Conservation (phyloP, 2,113 vertebrate genomes). For the Parotia lawesii region DNA sequence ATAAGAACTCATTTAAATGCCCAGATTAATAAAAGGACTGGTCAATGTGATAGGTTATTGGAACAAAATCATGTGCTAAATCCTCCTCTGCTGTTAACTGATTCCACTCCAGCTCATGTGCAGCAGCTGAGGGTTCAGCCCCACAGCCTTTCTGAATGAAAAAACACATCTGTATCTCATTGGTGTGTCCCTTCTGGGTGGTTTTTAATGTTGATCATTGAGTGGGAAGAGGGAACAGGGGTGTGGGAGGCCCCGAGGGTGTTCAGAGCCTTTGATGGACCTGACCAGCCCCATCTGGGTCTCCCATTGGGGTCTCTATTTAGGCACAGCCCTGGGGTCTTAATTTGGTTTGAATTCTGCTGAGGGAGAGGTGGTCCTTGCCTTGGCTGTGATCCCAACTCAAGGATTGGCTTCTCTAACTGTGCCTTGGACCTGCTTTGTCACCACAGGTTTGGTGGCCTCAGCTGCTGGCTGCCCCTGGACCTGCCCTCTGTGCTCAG, state of each 20-base stretch:
- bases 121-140: neutral
- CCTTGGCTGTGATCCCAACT: fast-evolving
- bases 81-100: neutral
- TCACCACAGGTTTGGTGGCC: fast-evolving
- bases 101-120: neutral
- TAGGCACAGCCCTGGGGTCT: fast-evolving
- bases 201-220: neutral
- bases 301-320: neutral
- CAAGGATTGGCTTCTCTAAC: fast-evolving
- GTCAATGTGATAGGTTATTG: conserved; percentile 2
- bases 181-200: neutral
- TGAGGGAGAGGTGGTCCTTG: fast-evolving
- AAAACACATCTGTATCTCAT: neutral
- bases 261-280: neutral
- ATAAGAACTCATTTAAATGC: conserved; percentile 25
- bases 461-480: fast-evolving
- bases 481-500: neutral
- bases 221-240: neutral
- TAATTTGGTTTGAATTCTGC: fast-evolving
- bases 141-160: neutral
- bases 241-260: fast-evolving
- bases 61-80: neutral
- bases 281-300: neutral
- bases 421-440: fast-evolving
- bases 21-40: conserved; percentile 25